phyloP scores from a whole-genome alignment of 2,113 vertebrate genomes.

The Cnemophilus loriae region DNA sequence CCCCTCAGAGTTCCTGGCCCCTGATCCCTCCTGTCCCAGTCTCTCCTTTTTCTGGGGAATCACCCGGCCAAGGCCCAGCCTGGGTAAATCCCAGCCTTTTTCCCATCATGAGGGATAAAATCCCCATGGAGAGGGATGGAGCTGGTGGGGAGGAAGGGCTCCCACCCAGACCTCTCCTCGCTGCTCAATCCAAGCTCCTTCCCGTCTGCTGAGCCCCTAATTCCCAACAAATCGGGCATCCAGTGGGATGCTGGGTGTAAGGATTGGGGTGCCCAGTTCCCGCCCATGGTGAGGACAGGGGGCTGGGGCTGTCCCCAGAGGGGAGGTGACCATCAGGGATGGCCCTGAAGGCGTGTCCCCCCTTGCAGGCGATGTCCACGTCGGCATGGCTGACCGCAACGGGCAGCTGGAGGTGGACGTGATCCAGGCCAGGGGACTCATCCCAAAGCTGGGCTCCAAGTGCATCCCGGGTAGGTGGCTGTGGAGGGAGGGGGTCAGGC shows the following conservation, averaged over 20 bases:
- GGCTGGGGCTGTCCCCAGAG: not conserved
- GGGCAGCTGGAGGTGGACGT: conserved; percentile 96
- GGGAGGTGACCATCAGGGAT: not conserved
- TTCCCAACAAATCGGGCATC: accelerated
- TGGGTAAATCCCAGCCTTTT: not conserved
- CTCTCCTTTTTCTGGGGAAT: not conserved
- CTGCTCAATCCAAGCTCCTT: not conserved
- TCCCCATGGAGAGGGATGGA: not conserved
- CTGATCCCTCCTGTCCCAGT: not conserved
- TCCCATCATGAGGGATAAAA: not conserved
- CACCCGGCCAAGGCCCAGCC: not conserved
- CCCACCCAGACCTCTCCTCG: accelerated
- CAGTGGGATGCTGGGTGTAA: not conserved
- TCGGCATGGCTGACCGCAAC: conserved; percentile 87
- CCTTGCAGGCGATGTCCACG: conserved; percentile 86
- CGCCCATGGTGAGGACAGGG: accelerated
- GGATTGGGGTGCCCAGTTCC: not conserved
- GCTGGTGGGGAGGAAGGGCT: not conserved
- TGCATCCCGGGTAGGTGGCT: conserved; percentile 83
- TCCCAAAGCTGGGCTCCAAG: conserved; percentile 90
- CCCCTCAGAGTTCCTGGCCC: not conserved
- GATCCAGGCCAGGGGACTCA: conserved; percentile 90
- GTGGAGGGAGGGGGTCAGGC: not conserved
- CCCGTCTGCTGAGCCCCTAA: not conserved
- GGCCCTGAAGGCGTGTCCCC: not conserved